Conservation (phyloP, 2,888 invertebrate genomes). For the Eurytoma californica region DNA sequence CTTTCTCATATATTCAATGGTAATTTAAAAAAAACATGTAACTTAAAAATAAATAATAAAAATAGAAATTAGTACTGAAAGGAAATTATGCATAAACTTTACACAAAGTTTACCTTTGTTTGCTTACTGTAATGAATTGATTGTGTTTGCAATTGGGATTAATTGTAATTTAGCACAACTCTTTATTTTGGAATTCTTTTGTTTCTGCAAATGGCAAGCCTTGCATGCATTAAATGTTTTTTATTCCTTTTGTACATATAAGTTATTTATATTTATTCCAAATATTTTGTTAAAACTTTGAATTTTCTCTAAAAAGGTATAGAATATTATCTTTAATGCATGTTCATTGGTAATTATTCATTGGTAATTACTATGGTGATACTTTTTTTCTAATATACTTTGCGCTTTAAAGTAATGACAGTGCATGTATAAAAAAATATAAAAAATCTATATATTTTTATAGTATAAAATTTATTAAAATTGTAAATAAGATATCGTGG, state of each 20-base stretch:
- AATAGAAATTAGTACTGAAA: neutral
- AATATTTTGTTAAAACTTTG: conserved; percentile 4
- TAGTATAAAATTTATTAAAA: conserved; percentile 10
- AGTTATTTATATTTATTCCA: conserved; percentile 30
- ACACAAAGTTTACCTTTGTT: conserved; percentile 25
- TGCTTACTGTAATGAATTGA: conserved; percentile 39
- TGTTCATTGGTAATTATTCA: conserved; percentile 13
- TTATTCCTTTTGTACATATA: conserved; percentile 31
- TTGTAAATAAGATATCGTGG: conserved; percentile 7
- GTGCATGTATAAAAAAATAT: neutral
- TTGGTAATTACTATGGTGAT: neutral
- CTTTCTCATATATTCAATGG: neutral
- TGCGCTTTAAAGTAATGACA: no score
- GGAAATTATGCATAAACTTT: conserved; percentile 12
- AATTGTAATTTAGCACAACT: conserved; percentile 12
- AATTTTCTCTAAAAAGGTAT: conserved; percentile 1
- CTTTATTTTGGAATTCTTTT: conserved; percentile 38
- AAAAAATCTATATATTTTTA: neutral
- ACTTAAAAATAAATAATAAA: neutral
- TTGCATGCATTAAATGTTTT: conserved; percentile 42
- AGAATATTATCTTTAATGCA: conserved; percentile 30
- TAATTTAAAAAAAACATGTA: no score
- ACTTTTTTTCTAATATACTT: no score
- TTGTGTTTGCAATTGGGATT: conserved; percentile 19
- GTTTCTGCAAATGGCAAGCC: conserved; percentile 31